Percentiles rank a stretch among this genome's conserved stretches.
These are phyloP conservation scores for Phrynocephalus guinanensis DNA, from an alignment of 2,797 vertebrate genomes.

Conservation along the genomic window DNA sequence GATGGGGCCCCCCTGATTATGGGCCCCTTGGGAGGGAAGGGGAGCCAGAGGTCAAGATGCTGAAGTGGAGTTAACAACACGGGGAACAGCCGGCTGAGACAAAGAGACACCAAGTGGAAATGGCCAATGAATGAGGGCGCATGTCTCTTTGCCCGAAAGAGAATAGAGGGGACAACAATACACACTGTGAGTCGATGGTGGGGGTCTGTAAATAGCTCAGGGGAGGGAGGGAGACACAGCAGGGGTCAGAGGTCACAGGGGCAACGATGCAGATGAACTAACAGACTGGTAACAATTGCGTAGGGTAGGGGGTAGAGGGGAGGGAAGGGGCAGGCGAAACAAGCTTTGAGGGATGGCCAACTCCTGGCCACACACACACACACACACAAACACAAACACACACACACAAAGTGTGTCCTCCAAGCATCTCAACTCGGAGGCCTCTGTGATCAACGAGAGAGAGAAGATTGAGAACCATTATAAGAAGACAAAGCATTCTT, in stretches of 20 bases:
- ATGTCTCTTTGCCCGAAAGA: conserved; percentile 88
- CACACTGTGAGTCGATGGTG: conserved; percentile 88
- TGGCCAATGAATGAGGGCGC: conserved; percentile 84
- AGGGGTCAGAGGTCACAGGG: conserved; percentile 93
- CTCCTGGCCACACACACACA: no score
- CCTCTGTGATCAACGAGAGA: no score
- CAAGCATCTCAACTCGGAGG: no score
- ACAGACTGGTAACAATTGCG: conserved; percentile 79
- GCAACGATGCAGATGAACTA: conserved; percentile 84
- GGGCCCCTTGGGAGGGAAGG: conserved; percentile 55
- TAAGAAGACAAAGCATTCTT: no score
- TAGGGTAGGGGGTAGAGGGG: background rate
- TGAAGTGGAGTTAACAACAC: conserved; percentile 85
- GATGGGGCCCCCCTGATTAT: conserved; percentile 45
- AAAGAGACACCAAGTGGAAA: conserved; percentile 92
- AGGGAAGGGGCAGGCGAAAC: no score
- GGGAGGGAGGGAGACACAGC: conserved; percentile 83
- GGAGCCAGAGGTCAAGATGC: conserved; percentile 85
- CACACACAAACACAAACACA: no score
- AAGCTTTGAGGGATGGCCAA: no score
- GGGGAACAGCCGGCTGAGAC: conserved; percentile 84
- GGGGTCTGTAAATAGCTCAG: conserved; percentile 85
- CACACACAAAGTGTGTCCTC: no score
- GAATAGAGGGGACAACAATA: conserved; percentile 92
- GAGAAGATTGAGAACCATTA: no score